Evolutionary conservation across 2,888 invertebrate genomes (phyloP).

Genomic region (Ochropleura plecta): DNA sequence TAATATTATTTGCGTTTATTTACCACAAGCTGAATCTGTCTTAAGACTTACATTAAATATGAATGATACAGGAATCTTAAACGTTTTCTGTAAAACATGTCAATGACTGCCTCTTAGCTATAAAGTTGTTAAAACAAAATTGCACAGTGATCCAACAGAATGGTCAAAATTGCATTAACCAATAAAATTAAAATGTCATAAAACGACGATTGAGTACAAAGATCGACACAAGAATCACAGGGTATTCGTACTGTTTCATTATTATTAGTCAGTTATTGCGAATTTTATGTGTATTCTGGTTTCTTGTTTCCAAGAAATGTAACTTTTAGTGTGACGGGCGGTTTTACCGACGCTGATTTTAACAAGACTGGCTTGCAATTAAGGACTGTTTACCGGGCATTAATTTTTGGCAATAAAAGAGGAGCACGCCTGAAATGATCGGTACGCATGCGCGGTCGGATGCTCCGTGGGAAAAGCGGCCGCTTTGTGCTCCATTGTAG

Average conservation of each 20-base stretch:
- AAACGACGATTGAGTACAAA: slow-evolving; percentile 75
- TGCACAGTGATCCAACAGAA: slow-evolving; percentile 68
- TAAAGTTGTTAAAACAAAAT: slow-evolving; percentile 78
- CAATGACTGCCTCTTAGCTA: slow-evolving; percentile 70
- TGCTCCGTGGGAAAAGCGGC: slow-evolving; percentile 89
- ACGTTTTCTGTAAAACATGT: slow-evolving; percentile 59
- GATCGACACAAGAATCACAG: slow-evolving; percentile 77
- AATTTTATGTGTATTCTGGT: slow-evolving; percentile 82
- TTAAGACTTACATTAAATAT: slow-evolving; percentile 57
- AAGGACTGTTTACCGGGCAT: slow-evolving; percentile 89
- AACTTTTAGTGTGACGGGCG: slow-evolving; percentile 78
- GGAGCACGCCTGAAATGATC: slow-evolving; percentile 87
- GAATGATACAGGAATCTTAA: slow-evolving; percentile 56
- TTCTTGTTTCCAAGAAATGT: slow-evolving; percentile 80
- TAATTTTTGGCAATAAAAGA: slow-evolving; percentile 91
- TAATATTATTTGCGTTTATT: slow-evolving; percentile 63
- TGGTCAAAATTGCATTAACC: slow-evolving; percentile 73
- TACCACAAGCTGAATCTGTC: slow-evolving; percentile 62
- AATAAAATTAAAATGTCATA: slow-evolving; percentile 87
- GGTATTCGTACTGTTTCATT: slow-evolving; percentile 82
- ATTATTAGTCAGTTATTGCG: slow-evolving; percentile 83
- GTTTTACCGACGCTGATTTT: slow-evolving; percentile 75
- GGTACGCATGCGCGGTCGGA: slow-evolving; percentile 84
- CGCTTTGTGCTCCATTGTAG: slow-evolving; percentile 88
- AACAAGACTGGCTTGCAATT: slow-evolving; percentile 87